phyloP scores from a whole-genome alignment of 2,113 vertebrate species.

The Plecotus auritus region DNA sequence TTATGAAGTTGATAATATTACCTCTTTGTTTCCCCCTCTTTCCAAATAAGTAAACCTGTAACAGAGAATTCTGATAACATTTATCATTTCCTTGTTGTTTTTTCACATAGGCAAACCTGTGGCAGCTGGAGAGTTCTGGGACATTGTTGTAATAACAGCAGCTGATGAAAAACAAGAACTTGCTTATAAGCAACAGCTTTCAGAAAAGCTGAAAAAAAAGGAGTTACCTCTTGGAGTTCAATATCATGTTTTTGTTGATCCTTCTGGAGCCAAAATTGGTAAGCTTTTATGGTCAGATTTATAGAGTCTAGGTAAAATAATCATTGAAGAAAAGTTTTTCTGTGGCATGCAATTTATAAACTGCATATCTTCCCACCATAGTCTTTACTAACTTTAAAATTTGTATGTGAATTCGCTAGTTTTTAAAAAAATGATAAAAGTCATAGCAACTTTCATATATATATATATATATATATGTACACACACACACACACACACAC shows the following conservation, averaged over 20 bases:
- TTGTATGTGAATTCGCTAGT: neutral
- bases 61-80: constrained; percentile 66
- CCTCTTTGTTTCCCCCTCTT: neutral
- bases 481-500: no score
- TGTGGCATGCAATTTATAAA: neutral
- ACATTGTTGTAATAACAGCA: constrained; percentile 89
- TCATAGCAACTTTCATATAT: neutral
- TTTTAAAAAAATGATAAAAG: neutral
- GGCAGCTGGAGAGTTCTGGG: constrained; percentile 86
- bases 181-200: constrained; percentile 88
- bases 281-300: constrained; percentile 33
- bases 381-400: constrained; percentile 38
- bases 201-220: constrained; percentile 82
- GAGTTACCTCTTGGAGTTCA: constrained; percentile 86
- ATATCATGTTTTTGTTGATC: constrained; percentile 91
- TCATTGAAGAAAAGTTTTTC: neutral
- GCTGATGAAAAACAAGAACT: constrained; percentile 86
- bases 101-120: constrained; percentile 79
- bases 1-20: neutral
- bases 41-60: constrained; percentile 70
- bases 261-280: constrained; percentile 90
- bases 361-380: neutral
- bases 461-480: no score
- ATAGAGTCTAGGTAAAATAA: neutral
- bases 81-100: neutral